Base-by-base conservation (phyloP, 2,797 vertebrate species). In the Malacoctenus gilli region DNA sequence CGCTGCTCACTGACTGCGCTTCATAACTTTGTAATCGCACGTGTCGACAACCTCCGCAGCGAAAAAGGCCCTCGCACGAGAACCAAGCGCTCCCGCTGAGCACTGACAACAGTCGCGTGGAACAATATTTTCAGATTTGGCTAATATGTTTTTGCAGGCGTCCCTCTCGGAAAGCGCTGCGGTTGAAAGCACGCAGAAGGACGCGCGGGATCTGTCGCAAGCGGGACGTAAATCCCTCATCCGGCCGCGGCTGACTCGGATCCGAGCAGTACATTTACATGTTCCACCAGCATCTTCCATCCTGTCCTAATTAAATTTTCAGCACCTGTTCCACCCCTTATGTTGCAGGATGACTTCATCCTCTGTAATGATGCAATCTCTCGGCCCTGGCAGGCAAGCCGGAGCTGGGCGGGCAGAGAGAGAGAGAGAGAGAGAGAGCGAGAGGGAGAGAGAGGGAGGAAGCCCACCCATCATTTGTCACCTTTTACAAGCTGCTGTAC, bases 331-430 rank as follows among this genome's bases (percentile, higher is more conserved):
- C 74, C 68, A 44, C 73, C 83, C n/a, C 79, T 74, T 83, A 82
- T 89, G 86, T 90, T 89, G 87, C 83, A 88, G 83, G 76, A 91
- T 92, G 91, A 92, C 89, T 87, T 93, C 92, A 92, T 91, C 80
- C 75, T 79, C 70, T 60, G 46, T 82, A 80, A 87, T 92, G 91
- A 91, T 89, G 89, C 87, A 92, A 90, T 87, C 83, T 59, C 66
- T 53, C 28, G 75, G 82, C 70, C 79, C 71, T 79, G 76, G 79
- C 77, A 77, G 85, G 83, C 86, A 85, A 86, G 86, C 52, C 49
- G 25, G 57, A 72, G 69, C 53, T 22, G 60, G 44, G 32, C 70
- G 64, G 58, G 56, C 38, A 28, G 54, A 79, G 63, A 41, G 69
- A 63, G 77, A 63, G 63, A 74, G 75, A 79, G 63, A 41, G 69